Conservation (phyloP, 2,888 invertebrate genomes). For the Pseudococcus viburni region DNA sequence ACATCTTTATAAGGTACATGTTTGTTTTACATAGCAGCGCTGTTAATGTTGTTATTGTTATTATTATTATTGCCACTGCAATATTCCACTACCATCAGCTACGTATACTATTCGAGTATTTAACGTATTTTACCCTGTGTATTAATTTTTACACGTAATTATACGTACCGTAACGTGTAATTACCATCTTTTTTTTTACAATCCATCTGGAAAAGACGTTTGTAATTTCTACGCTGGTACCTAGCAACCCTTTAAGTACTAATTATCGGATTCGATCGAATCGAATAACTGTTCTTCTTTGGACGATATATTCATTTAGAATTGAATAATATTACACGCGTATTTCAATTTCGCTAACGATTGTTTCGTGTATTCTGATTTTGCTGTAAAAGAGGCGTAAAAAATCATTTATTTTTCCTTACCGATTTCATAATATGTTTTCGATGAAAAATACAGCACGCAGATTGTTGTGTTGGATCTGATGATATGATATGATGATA, state of each 20-base stretch:
- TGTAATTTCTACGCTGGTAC: not conserved
- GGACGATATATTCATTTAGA: not conserved
- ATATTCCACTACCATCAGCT: not conserved
- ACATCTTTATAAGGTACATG: not conserved
- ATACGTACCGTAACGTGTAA: not conserved
- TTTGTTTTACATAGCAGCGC: not conserved
- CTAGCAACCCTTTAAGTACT: not conserved
- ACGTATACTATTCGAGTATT: not conserved
- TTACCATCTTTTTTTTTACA: not conserved
- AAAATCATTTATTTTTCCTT: not conserved
- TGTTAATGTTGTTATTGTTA: not conserved
- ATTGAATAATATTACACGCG: not conserved
- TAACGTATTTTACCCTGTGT: not conserved
- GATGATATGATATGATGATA: constrained; percentile 44
- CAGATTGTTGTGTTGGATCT: constrained; percentile 43
- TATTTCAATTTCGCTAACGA: not conserved
- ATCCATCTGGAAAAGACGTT: too few relatives aligned
- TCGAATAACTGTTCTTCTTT: not conserved
- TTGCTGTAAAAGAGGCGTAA: constrained; percentile 7
- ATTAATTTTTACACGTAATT: not conserved
- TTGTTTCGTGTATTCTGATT: not conserved
- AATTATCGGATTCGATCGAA: not conserved
- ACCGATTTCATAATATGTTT: not conserved
- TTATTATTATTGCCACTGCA: not conserved
- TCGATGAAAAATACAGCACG: not conserved